Percentiles rank a stretch among this genome's conserved stretches.
Conservation (phyloP, 2,113 vertebrate species). For the Physeter macrocephalus region DNA sequence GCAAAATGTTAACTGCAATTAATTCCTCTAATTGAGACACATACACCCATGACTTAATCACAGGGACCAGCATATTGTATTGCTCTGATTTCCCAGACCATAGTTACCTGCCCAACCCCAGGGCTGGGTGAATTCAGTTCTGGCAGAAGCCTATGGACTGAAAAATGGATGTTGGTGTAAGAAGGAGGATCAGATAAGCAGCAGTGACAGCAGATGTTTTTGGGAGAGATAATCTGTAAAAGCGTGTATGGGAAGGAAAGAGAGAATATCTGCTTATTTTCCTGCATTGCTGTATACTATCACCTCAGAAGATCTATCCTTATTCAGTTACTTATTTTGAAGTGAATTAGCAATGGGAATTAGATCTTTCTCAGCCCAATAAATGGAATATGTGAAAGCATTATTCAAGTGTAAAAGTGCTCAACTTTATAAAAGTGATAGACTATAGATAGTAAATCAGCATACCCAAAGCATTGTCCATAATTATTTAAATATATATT, state of each 20-base stretch:
- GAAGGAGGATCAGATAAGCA: neutral
- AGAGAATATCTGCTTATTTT: neutral
- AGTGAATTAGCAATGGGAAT: neutral
- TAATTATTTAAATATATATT: neutral
- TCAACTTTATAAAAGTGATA: neutral
- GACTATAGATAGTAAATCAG: neutral
- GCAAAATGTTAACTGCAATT: neutral
- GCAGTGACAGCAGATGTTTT: neutral
- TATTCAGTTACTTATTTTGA: neutral
- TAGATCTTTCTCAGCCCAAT: neutral
- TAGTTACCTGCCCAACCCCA: neutral
- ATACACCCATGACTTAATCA: neutral
- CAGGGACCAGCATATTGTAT: rapidly evolving
- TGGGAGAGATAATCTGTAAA: neutral
- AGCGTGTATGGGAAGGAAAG: no score
- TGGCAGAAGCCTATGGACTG: neutral
- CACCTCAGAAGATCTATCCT: neutral
- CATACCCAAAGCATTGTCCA: neutral
- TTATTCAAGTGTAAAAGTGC: neutral
- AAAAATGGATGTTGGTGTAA: no score
- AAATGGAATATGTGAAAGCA: neutral
- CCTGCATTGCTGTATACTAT: neutral
- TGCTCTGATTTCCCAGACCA: neutral
- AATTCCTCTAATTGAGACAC: neutral
- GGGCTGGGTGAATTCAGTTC: neutral